Evolutionary conservation across 2,113 vertebrate genomes (phyloP), one percentile per base, ranked within the genome.

Genomic region (Mastomys natalensis): DNA sequence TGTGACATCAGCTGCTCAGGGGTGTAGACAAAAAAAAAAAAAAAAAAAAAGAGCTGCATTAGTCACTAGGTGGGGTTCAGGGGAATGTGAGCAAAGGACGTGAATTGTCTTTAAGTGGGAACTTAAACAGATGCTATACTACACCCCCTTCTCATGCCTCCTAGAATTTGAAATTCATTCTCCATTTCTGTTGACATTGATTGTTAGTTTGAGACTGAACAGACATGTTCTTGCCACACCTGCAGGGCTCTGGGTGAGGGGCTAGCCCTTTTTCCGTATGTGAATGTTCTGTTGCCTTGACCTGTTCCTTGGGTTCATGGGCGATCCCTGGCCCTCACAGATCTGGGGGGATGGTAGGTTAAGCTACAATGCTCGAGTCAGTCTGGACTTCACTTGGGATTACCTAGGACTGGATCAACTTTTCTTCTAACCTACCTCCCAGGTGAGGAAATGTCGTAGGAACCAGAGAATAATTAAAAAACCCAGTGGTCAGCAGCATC

Each of bases 401-500:
- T 11, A 29, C n/a, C 60, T 15, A 45, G 1, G 22, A 73, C 58
- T 85, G 45, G 11, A 51, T 0, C 90, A 86, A 64, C 62, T 70
- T 94, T 62, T 77, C 62, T 96, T 97, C 78, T 12, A 6, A 53
- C 53, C 94, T 53, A 5, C 48, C 85, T 72, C 60, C 76, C 70
- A 87, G 73, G 24, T 92, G 81, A 97, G 96, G 96, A 97, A 97
- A 45, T 72, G 21, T 26, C 8, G 74, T n/a, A 19, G 22, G 58
- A 37, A 3, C 16, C 72, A 93, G 90, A 94, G 97, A 97, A 93
- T 72, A 70, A 72, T 43, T 4, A 34, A 51, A 29, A 68, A 81
- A 93, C 96, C 97, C 95, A 34, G 21, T 7, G n/a, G 12, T 40
- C 1, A 1, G 60, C 37, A 48, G 93, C 96, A 94, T 97, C 98